A percentile compares a stretch with the other conserved stretches of the same genome.
Conservation (phyloP, 2,888 invertebrate genomes). For the Eupsilia transversa region DNA sequence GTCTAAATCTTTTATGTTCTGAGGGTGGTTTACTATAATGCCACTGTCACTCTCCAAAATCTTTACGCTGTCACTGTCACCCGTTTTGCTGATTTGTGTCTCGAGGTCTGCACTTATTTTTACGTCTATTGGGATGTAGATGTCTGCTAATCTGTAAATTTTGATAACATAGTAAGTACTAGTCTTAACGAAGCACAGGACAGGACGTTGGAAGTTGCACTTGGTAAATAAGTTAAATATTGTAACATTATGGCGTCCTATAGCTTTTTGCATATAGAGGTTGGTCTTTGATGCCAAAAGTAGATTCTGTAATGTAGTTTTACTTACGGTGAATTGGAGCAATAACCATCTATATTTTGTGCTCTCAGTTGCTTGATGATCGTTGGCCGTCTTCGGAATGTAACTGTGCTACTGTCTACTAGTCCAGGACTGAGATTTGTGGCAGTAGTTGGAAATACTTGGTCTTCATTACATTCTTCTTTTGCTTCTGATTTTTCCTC, state of each 20-base stretch:
- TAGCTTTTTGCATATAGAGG: no score
- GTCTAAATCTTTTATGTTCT: conserved; percentile 9
- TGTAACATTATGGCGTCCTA: no score
- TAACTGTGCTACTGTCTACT: conserved; percentile 72
- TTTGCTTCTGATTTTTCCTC: conserved; percentile 27
- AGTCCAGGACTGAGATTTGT: conserved; percentile 28
- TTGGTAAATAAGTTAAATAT: no score
- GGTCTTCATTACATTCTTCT: conserved; percentile 23
- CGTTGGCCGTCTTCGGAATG: conserved; percentile 68
- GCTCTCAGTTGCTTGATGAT: conserved; percentile 66
- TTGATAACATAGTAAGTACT: no score
- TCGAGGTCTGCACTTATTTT: conserved; percentile 46
- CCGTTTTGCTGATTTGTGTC: conserved; percentile 35
- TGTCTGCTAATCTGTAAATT: conserved; percentile 70
- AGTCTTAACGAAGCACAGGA: no score
- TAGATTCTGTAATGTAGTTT: background rate
- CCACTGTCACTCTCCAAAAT: conserved; percentile 17
- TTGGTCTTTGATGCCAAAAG: background rate
- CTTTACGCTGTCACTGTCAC: conserved; percentile 1
- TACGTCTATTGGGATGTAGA: conserved; percentile 62
- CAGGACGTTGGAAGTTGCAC: no score
- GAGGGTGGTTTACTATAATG: conserved; percentile 13
- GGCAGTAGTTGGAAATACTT: conserved; percentile 21
- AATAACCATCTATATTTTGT: conserved; percentile 73
- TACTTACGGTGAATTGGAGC: conserved; percentile 71